These are phyloP conservation scores for Brassicogethes aeneus DNA, from an alignment of 2,888 invertebrate genomes.

Conservation along the genomic window DNA sequence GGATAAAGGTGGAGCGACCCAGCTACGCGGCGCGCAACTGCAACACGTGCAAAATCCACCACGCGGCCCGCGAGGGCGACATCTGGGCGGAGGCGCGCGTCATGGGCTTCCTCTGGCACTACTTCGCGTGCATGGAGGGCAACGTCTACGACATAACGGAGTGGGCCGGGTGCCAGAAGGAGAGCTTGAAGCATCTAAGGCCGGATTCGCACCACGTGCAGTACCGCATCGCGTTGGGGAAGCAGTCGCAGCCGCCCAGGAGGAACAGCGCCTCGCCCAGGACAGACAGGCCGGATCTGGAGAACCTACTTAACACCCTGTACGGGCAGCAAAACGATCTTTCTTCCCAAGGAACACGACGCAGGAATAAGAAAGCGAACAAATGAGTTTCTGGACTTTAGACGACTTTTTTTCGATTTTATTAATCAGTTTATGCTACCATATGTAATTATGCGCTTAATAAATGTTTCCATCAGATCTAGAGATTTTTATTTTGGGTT, in stretches of 20 bases:
- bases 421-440: neutral
- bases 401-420: neutral
- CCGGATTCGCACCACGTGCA: conserved; percentile 89
- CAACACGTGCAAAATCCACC: conserved; percentile 79
- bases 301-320: conserved; percentile 72
- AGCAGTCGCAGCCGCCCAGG: conserved; percentile 37
- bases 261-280: conserved; percentile 25
- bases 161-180: conserved; percentile 92
- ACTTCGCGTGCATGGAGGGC: conserved; percentile 95
- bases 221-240: conserved; percentile 72
- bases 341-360: conserved; percentile 28
- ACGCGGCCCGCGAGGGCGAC: conserved; percentile 89
- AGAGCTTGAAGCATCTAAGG: conserved; percentile 69
- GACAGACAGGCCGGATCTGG: conserved; percentile 66
- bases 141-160: conserved; percentile 93
- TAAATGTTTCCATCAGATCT: conserved; percentile 2
- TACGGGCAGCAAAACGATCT: conserved; percentile 55
- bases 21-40: conserved; percentile 90
- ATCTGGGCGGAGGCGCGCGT: conserved; percentile 89
- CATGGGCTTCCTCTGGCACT: conserved; percentile 86
- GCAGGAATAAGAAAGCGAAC: conserved; percentile 32
- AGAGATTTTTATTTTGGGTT: no score
- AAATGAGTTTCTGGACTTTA: conserved; percentile 19
- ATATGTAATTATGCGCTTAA: conserved; percentile 4
- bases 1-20: conserved; percentile 76